Conservation (phyloP, 2,888 invertebrate species). For the Hemicrepidius hirtus region DNA sequence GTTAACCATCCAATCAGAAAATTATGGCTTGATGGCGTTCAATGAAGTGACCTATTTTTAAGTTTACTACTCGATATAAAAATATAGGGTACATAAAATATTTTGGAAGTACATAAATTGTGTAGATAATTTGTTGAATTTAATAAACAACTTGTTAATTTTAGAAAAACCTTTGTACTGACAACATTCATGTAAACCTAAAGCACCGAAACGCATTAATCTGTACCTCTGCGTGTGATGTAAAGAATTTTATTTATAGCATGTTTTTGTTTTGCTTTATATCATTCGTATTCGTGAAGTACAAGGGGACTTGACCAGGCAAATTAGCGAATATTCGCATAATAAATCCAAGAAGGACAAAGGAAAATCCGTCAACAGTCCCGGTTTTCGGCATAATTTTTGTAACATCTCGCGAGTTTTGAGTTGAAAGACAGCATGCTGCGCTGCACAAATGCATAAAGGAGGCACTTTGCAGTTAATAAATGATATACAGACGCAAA, state of each 20-base stretch:
- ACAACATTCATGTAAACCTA: not conserved
- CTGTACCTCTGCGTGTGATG: not conserved
- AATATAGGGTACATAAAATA: no score
- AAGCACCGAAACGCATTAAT: not conserved
- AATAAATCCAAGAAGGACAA: constrained; percentile 8
- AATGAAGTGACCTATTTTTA: no score
- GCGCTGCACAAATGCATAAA: constrained; percentile 48
- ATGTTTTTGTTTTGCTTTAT: constrained; percentile 16
- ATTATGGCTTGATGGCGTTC: no score
- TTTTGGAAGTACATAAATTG: no score
- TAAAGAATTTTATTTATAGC: not conserved
- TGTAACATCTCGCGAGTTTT: constrained; percentile 30
- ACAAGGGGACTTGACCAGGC: not conserved
- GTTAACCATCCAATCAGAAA: no score
- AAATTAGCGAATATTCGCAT: constrained; percentile 25
- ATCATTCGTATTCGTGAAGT: constrained; percentile 2
- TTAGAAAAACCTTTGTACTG: no score
- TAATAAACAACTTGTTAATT: no score
- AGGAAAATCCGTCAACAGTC: constrained; percentile 29
- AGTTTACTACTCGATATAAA: no score
- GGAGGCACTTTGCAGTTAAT: constrained; percentile 41
- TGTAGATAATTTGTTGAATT: no score
- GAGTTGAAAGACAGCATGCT: constrained; percentile 41
- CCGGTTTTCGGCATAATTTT: constrained; percentile 31
- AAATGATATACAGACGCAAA: constrained; percentile 40